These are phyloP conservation scores for Australoheros facetus DNA, from an alignment of 2,797 vertebrate genomes.

Conservation along the genomic window DNA sequence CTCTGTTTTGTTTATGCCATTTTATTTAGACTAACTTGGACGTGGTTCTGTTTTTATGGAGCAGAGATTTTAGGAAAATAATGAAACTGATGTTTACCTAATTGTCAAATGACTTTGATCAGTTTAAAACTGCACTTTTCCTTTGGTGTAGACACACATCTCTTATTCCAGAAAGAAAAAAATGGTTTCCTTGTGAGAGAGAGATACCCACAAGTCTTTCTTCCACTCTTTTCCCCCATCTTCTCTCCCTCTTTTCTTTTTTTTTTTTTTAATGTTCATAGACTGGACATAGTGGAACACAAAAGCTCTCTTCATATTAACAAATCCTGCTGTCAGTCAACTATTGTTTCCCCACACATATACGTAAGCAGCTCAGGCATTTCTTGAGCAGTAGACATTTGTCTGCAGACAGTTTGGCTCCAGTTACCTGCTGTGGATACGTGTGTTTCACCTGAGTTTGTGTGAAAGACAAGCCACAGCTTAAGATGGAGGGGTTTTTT, in stretches of 20 bases:
- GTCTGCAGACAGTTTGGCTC: conserved; percentile 44
- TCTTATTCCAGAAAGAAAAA: conserved; percentile 16
- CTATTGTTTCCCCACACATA: conserved; percentile 46
- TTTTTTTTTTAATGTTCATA: conserved; percentile 12
- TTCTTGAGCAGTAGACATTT: conserved; percentile 21
- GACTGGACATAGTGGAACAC: conserved; percentile 33
- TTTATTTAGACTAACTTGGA: conserved; percentile 54
- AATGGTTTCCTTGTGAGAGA: conserved; percentile 5
- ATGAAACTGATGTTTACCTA: conserved; percentile 15
- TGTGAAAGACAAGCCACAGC: conserved; percentile 28
- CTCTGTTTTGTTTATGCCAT: conserved; percentile 44
- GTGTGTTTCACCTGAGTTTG: conserved; percentile 26
- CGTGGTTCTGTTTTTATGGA: conserved; percentile 32
- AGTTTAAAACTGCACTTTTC: conserved; percentile 9
- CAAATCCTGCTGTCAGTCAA: conserved; percentile 65
- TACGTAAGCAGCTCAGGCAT: conserved; percentile 32
- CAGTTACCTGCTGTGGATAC: conserved; percentile 54
- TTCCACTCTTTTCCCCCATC: not conserved
- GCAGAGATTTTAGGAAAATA: conserved; percentile 10
- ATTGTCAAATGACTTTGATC: conserved; percentile 10
- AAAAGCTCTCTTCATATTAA: conserved; percentile 48
- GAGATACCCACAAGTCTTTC: not conserved
- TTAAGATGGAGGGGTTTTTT: conserved; percentile 10
- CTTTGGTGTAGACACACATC: not conserved
- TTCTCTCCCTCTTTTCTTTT: conserved; percentile 18